Evolutionary conservation across 1,140 invertebrate genomes (phyloP).

Genomic region (Heliconius congener): DNA sequence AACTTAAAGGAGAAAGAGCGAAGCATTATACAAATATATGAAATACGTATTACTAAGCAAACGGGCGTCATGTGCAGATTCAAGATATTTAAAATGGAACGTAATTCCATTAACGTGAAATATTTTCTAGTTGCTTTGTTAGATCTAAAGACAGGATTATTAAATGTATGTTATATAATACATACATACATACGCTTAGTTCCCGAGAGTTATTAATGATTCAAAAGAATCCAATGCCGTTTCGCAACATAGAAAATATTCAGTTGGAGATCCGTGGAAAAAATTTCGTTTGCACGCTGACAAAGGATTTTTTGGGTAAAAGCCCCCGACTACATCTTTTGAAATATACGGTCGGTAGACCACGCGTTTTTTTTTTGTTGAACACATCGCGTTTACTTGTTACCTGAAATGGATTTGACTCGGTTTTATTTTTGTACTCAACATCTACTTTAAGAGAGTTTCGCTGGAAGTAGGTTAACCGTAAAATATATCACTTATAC

Average conservation of each 20-base stretch:
- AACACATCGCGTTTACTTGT: constrained; percentile 31
- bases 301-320: constrained; percentile 43
- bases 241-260: constrained; percentile 30
- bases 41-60: neutral
- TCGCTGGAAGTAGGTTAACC: constrained; percentile 4
- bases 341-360: constrained; percentile 35
- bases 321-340: constrained; percentile 35
- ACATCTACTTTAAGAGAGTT: constrained; percentile 19
- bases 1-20: neutral
- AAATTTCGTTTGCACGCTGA: constrained; percentile 37
- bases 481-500: constrained; percentile 8
- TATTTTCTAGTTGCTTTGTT: neutral
- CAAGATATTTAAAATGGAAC: constrained; percentile 5
- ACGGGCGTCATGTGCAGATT: neutral
- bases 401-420: constrained; percentile 34
- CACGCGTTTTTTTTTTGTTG: constrained; percentile 25
- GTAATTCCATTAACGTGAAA: constrained; percentile 1
- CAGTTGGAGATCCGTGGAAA: constrained; percentile 26
- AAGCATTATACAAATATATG: constrained; percentile 6
- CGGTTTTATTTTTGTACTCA: constrained; percentile 27
- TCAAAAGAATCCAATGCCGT: constrained; percentile 33
- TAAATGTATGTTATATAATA: neutral
- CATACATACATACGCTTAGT: neutral
- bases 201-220: constrained; percentile 36
- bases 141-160: neutral